phyloP scores from a whole-genome alignment of 2,888 invertebrate genomes.

The Amphipyra berbera region DNA sequence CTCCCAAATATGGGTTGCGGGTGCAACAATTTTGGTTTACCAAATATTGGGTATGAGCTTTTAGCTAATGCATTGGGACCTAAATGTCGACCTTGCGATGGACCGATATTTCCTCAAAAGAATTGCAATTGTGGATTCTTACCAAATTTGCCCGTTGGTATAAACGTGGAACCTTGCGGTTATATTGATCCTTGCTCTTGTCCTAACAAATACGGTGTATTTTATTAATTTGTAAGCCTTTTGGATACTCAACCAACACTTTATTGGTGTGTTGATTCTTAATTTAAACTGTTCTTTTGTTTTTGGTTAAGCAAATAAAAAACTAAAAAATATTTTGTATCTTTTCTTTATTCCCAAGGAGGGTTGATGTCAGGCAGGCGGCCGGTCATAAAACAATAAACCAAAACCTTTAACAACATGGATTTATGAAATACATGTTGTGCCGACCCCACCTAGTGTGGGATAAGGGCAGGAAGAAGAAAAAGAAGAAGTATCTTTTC shows the following conservation, averaged over 20 bases:
- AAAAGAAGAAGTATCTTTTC: too few relatives aligned
- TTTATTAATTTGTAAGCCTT: slow-evolving; percentile 2
- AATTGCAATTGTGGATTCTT: slow-evolving; percentile 30
- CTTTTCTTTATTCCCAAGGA: too few relatives aligned
- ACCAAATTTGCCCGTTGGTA: slow-evolving; percentile 65
- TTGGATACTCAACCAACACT: neutral
- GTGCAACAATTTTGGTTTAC: slow-evolving; percentile 12
- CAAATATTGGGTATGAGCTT: slow-evolving; percentile 31
- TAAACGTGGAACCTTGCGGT: slow-evolving; percentile 65
- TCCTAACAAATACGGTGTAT: slow-evolving; percentile 30
- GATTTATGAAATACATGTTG: too few relatives aligned
- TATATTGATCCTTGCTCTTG: slow-evolving; percentile 41
- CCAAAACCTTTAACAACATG: too few relatives aligned
- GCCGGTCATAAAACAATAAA: too few relatives aligned
- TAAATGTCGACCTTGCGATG: slow-evolving; percentile 16
- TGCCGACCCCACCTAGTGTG: too few relatives aligned
- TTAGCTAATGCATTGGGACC: slow-evolving; percentile 19
- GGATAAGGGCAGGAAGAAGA: too few relatives aligned
- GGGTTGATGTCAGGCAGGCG: too few relatives aligned
- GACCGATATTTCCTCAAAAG: slow-evolving; percentile 8
- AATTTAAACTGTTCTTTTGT: neutral
- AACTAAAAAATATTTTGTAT: neutral
- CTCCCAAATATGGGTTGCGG: slow-evolving; percentile 7
- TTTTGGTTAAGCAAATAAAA: neutral
- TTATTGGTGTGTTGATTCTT: neutral